Conservation (phyloP, 2,797 vertebrate genomes). For the Gadopsis marmoratus region DNA sequence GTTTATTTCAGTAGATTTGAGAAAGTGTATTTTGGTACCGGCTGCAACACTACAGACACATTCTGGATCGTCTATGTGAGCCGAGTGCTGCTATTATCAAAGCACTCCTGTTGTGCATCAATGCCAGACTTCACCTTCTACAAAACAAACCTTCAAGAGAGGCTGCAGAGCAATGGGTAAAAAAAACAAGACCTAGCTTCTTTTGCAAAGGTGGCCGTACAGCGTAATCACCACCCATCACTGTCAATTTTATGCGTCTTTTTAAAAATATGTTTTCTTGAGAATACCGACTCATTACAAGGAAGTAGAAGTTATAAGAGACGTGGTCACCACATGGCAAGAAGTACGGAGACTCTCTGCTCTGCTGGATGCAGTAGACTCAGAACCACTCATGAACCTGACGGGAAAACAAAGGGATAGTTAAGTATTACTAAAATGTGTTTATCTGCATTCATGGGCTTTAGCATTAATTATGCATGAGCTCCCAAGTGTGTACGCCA, state of each 20-base stretch:
- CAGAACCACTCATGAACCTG: conserved; percentile 18
- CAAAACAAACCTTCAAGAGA: not conserved
- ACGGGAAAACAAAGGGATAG: conserved; percentile 42
- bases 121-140: not conserved
- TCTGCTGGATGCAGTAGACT: conserved; percentile 8
- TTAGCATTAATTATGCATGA: conserved; percentile 59
- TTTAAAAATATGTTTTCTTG: not conserved
- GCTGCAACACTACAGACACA: conserved; percentile 6
- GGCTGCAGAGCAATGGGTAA: not conserved
- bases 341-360: conserved; percentile 1
- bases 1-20: not conserved
- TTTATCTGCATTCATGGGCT: conserved; percentile 56
- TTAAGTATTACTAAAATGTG: conserved; percentile 40
- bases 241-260: not conserved
- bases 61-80: conserved; percentile 40
- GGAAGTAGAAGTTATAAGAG: not conserved
- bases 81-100: conserved; percentile 11
- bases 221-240: conserved; percentile 1
- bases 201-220: not conserved
- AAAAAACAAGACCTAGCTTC: not conserved
- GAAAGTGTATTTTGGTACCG: not conserved
- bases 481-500: conserved; percentile 28
- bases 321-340: not conserved
- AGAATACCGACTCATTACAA: not conserved
- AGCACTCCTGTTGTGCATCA: conserved; percentile 2